These are phyloP conservation scores for Zaprionus davidi DNA, from an alignment of 1,140 invertebrate species.

Conservation along the genomic window DNA sequence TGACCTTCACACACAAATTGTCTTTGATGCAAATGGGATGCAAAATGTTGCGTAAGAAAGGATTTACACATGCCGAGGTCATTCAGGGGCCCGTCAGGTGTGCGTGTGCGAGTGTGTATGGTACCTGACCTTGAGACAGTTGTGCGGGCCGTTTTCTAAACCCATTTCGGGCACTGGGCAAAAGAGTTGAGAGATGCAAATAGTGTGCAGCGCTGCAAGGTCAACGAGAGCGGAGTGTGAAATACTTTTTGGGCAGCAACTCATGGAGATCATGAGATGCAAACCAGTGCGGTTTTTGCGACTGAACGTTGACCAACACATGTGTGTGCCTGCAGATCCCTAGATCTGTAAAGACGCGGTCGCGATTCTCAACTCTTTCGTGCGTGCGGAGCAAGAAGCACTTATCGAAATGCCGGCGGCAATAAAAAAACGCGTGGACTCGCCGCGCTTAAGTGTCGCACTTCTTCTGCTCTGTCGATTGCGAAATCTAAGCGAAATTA, in stretches of 20 bases:
- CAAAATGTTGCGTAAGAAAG: constrained; percentile 35
- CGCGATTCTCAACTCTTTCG: constrained; percentile 1
- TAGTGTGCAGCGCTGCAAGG: constrained; percentile 51
- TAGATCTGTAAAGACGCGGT: neutral
- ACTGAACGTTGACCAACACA: constrained; percentile 36
- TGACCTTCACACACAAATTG: constrained; percentile 32
- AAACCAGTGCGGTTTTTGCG: constrained; percentile 61
- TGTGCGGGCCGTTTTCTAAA: constrained; percentile 54
- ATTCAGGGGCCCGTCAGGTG: constrained; percentile 20
- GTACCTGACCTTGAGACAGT: constrained; percentile 58
- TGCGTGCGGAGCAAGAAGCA: constrained; percentile 12
- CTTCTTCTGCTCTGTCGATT: constrained; percentile 63
- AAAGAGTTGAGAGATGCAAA: constrained; percentile 62
- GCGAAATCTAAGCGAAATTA: constrained; percentile 73
- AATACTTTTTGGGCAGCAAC: constrained; percentile 1
- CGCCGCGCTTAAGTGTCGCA: constrained; percentile 33
- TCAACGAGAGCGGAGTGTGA: constrained; percentile 23
- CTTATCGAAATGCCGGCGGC: constrained; percentile 45
- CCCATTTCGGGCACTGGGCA: constrained; percentile 50
- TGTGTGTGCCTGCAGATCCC: constrained; percentile 47
- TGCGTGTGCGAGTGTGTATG: neutral
- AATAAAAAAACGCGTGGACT: constrained; percentile 45
- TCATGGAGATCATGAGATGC: constrained; percentile 38
- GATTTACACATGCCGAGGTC: constrained; percentile 20
- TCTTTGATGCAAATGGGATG: neutral